Base-by-base conservation (phyloP, 2,797 vertebrate species). In the Hoplostethus atlanticus region DNA sequence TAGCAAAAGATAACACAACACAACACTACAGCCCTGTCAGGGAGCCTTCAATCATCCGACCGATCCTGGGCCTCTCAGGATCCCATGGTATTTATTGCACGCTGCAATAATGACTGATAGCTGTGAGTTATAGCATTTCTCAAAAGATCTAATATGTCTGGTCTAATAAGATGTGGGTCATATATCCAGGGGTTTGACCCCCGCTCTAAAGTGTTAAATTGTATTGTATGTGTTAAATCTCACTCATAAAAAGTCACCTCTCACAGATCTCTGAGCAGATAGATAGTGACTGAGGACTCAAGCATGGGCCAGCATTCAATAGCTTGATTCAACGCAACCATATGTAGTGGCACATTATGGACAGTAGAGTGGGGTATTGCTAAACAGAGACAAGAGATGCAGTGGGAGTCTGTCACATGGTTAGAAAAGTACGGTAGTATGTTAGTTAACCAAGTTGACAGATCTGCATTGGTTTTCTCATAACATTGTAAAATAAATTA, bases 301-400 rank as follows among this genome's bases (percentile, higher is more conserved):
- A 12, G 11, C 3, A 42, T 42, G 3, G 2, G 38, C 7, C 40
- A 42, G 9, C 11, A 42, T 12, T 42, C 40, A 42, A 42, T 4
- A 34, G 2, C 3, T 17, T 16, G 0, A 38, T 2, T 17, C 3
- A 51, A 40, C 12, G 30, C 21, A 30, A 5, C 4, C 12, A 12
- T 9, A 16, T 86, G 86, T n/a, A 90, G 6, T 90, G 13, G 36
- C 82, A 68, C 8, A 17, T 52, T 3, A 10, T 53, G 72, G 34
- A 83, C 90, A 80, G 73, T 9, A 87, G 91, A 74, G 84, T 11
- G 90, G 59, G 74, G 84, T 77, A 91, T 84, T 84, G 80, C 63
- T 76, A 21, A 85, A 80, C 46, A 54, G 10, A 60, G 40, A 11
- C 40, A 42, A 9, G 38, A 40, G 42, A 38, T 9, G n/a, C 46